A percentile compares a stretch with the other conserved stretches of the same genome.
These are phyloP conservation scores for Prionailurus viverrinus DNA, from an alignment of 2,113 vertebrate species.

Conservation along the genomic window DNA sequence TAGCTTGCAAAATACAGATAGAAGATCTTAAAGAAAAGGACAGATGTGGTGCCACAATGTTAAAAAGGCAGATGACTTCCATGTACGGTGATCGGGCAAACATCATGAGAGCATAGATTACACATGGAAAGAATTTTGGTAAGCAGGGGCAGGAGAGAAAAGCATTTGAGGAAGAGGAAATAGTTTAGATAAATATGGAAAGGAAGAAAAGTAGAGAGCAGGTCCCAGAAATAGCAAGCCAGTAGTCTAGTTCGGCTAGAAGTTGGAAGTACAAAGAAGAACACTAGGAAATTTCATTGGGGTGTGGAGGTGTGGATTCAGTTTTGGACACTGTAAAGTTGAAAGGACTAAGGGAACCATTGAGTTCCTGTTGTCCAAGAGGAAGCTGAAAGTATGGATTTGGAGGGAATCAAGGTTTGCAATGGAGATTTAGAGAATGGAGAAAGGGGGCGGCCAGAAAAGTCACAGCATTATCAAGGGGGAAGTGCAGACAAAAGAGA, in stretches of 20 bases:
- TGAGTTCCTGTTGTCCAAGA: neutral
- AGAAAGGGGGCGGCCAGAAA: neutral
- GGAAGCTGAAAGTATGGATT: neutral
- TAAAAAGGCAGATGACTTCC: constrained; percentile 4
- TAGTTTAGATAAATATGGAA: neutral
- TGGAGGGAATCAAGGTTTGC: neutral
- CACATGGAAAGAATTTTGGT: neutral
- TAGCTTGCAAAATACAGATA: neutral
- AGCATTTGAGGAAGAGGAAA: neutral
- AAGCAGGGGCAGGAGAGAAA: neutral
- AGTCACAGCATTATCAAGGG: neutral
- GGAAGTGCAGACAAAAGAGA: neutral
- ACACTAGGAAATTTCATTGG: neutral
- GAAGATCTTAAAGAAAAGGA: neutral
- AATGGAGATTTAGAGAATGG: neutral
- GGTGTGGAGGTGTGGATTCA: neutral
- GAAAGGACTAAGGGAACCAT: neutral
- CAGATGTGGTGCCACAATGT: neutral
- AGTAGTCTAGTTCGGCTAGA: neutral
- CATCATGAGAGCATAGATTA: neutral
- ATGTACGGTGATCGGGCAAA: neutral
- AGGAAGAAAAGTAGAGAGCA: neutral
- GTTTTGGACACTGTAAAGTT: neutral
- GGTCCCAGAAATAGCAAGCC: neutral
- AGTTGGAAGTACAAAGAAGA: neutral